phyloP scores from a whole-genome alignment of 2,888 invertebrate genomes.

The Synergus gifuensis region DNA sequence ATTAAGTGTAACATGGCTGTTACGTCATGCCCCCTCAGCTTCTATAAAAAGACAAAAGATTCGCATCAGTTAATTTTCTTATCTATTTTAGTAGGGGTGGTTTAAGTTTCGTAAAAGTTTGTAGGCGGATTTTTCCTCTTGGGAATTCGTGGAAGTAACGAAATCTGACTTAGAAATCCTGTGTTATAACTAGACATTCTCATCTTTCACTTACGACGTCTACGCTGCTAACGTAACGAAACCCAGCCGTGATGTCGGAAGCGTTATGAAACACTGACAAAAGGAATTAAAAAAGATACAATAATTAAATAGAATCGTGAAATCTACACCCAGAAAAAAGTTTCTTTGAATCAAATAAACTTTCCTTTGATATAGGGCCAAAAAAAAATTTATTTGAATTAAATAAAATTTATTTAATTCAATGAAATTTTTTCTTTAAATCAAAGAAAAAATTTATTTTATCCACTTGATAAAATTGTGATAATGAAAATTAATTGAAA shows the following conservation, averaged over 20 bases:
- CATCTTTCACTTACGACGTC: constrained; percentile 13
- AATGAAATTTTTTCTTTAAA: no score
- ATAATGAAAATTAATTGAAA: no score
- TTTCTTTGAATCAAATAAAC: no score
- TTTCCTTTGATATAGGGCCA: no score
- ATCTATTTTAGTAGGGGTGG: background rate
- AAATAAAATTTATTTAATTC: no score
- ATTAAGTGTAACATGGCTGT: no score
- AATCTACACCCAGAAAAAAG: no score
- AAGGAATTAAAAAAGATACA: background rate
- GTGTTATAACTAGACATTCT: constrained; percentile 8
- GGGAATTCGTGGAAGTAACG: background rate
- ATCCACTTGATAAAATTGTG: no score
- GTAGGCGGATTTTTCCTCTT: background rate
- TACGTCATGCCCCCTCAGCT: no score
- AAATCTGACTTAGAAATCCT: background rate
- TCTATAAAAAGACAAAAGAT: no score
- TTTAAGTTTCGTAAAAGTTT: background rate
- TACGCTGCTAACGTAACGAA: background rate
- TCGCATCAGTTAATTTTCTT: background rate
- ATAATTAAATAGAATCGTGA: background rate
- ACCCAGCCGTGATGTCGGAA: constrained; percentile 7
- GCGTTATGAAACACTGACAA: background rate
- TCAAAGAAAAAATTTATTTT: no score
- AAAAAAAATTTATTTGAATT: no score